Conservation (phyloP, 2,888 invertebrate genomes). For the Eupithecia inturbata region DNA sequence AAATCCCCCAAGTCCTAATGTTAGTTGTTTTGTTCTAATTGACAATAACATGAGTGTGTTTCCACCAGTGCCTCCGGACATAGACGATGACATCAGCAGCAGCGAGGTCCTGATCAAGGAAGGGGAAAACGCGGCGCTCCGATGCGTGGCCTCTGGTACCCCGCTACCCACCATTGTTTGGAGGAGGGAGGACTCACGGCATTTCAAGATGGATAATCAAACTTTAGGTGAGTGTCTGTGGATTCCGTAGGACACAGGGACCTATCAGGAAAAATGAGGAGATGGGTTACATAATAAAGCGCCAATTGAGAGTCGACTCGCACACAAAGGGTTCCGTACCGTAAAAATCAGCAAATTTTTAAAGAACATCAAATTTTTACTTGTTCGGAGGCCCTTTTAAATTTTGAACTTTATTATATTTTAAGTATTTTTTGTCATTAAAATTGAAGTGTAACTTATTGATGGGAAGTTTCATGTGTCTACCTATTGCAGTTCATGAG, state of each 20-base stretch:
- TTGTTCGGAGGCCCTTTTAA: too few relatives aligned
- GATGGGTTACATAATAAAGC: too few relatives aligned
- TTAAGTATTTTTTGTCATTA: too few relatives aligned
- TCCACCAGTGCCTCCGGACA: slow-evolving; percentile 89
- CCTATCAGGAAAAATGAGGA: neutral
- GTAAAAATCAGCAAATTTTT: too few relatives aligned
- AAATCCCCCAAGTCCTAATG: too few relatives aligned
- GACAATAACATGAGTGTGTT: neutral
- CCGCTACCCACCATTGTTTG: slow-evolving; percentile 91
- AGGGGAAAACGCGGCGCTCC: slow-evolving; percentile 89
- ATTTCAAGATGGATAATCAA: slow-evolving; percentile 80
- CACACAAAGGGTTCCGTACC: too few relatives aligned
- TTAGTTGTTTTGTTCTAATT: neutral
- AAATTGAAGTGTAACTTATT: too few relatives aligned
- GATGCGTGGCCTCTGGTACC: slow-evolving; percentile 91
- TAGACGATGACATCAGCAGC: slow-evolving; percentile 89
- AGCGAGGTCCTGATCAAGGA: slow-evolving; percentile 91
- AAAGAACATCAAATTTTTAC: too few relatives aligned
- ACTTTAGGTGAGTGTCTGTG: slow-evolving; percentile 66
- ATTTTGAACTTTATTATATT: too few relatives aligned
- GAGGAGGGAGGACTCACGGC: slow-evolving; percentile 89
- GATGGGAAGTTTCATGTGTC: too few relatives aligned
- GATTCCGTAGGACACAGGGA: neutral
- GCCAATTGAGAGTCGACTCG: too few relatives aligned
- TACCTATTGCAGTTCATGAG: too few relatives aligned